phyloP scores from a whole-genome alignment of 2,797 vertebrate species.

The Cirrhinus molitorella region DNA sequence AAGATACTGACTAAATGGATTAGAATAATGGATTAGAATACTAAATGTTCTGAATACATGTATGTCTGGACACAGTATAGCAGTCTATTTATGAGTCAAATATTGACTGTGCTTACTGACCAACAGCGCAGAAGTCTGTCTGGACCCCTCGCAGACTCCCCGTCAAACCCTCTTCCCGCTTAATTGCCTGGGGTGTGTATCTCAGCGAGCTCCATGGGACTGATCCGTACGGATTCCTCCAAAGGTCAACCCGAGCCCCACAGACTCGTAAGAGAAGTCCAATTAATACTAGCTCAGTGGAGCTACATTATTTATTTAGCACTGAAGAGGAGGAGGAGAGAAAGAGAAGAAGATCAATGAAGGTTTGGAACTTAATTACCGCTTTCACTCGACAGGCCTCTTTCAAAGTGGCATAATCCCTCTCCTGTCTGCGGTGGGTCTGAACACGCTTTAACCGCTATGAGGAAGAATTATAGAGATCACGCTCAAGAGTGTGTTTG shows the following conservation, averaged over 20 bases:
- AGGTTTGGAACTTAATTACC: slow-evolving; percentile 81
- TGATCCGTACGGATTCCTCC: slow-evolving; percentile 59
- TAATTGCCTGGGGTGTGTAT: slow-evolving; percentile 62
- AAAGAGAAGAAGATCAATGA: slow-evolving; percentile 77
- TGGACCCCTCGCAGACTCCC: slow-evolving; percentile 23
- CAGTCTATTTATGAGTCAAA: slow-evolving; percentile 26
- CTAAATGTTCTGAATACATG: background rate
- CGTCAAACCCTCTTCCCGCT: slow-evolving; percentile 44
- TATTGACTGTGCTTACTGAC: slow-evolving; percentile 25
- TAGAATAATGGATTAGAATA: background rate
- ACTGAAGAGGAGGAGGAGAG: slow-evolving; percentile 63
- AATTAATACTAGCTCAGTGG: slow-evolving; percentile 77
- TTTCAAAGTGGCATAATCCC: slow-evolving; percentile 72
- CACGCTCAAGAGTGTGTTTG: slow-evolving; percentile 10
- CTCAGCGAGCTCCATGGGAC: slow-evolving; percentile 60
- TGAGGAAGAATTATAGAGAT: slow-evolving; percentile 43
- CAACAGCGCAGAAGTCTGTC: background rate
- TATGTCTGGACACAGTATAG: background rate
- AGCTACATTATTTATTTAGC: slow-evolving; percentile 80
- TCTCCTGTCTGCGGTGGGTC: slow-evolving; percentile 53
- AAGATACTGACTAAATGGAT: background rate
- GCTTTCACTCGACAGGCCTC: slow-evolving; percentile 69
- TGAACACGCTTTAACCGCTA: slow-evolving; percentile 51
- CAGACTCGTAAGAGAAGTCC: slow-evolving; percentile 75
- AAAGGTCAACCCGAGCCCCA: slow-evolving; percentile 76